Evolutionary conservation across 1,140 invertebrate species (phyloP).

Genomic region (Papilio helenus): DNA sequence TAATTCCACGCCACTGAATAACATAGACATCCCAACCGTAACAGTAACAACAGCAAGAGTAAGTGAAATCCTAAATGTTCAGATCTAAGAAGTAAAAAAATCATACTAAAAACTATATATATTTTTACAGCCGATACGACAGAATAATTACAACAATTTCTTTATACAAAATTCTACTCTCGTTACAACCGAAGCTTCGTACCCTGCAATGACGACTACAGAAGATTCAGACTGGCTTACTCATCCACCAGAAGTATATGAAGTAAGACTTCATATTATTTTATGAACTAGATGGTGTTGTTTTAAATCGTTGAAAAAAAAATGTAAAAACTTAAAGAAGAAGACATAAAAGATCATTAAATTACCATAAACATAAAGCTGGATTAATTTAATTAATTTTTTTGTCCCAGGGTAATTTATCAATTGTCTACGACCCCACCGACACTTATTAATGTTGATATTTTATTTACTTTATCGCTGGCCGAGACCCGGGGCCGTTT

Average conservation of each 20-base stretch:
- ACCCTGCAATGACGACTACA: conserved; percentile 65
- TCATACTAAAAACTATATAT: neutral
- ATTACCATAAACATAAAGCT: too few species aligned
- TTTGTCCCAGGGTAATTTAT: conserved; percentile 56
- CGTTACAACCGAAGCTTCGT: conserved; percentile 63
- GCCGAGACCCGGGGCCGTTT: conserved; percentile 54
- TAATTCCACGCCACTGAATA: conserved; percentile 46
- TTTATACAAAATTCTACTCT: conserved; percentile 49
- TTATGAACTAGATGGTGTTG: too few species aligned
- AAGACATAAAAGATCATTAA: too few species aligned
- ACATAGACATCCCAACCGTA: conserved; percentile 45
- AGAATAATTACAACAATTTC: conserved; percentile 54
- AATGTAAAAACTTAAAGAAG: too few species aligned
- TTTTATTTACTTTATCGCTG: conserved; percentile 77
- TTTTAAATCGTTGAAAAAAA: too few species aligned
- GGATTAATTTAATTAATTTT: conserved; percentile 11
- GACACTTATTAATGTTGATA: conserved; percentile 72
- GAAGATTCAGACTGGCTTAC: conserved; percentile 76
- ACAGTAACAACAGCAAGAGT: conserved; percentile 54
- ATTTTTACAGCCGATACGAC: conserved; percentile 57
- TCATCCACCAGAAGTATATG: conserved; percentile 61
- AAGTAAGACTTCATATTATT: conserved; percentile 48
- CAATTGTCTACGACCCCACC: conserved; percentile 53
- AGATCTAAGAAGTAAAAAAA: neutral
- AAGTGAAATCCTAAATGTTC: conserved; percentile 41